Conservation (phyloP, 92 coral and sea anemone species). For the Palythoa heliodiscus region DNA sequence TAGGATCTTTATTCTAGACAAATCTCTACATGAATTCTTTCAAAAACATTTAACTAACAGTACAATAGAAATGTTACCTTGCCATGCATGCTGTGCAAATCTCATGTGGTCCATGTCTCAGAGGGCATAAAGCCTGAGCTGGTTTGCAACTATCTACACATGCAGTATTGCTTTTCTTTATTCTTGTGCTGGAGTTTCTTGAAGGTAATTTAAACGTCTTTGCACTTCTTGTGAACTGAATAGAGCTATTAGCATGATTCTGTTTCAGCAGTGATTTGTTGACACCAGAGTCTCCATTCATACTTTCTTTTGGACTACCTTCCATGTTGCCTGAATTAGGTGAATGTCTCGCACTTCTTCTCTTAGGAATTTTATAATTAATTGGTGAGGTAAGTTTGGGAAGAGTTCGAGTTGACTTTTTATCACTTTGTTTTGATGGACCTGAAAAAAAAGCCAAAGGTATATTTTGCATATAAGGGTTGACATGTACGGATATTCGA, state of each 20-base stretch:
- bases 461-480: not conserved
- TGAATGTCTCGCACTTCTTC: slow-evolving; percentile 78
- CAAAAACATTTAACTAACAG: too few species aligned
- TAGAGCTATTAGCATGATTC: slow-evolving; percentile 49
- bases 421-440: slow-evolving; percentile 53
- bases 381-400: slow-evolving; percentile 54
- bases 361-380: slow-evolving; percentile 52
- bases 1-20: too few species aligned
- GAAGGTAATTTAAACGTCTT: slow-evolving; percentile 71
- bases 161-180: slow-evolving; percentile 29
- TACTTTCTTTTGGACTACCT: slow-evolving; percentile 23
- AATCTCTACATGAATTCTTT: too few species aligned
- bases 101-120: slow-evolving; percentile 72
- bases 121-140: slow-evolving; percentile 67
- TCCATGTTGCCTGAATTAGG: slow-evolving; percentile 68
- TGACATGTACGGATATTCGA: not conserved
- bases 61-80: slow-evolving; percentile 52
- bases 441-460: slow-evolving; percentile 48
- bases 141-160: slow-evolving; percentile 43
- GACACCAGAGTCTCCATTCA: slow-evolving; percentile 36
- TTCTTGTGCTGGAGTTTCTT: slow-evolving; percentile 57
- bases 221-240: slow-evolving; percentile 66
- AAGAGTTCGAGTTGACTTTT: slow-evolving; percentile 46
- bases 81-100: slow-evolving; percentile 82
- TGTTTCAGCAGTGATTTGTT: slow-evolving; percentile 54